Conservation (phyloP, 2,113 vertebrate genomes). For the Pseudorhombus dupliciocellatus region DNA sequence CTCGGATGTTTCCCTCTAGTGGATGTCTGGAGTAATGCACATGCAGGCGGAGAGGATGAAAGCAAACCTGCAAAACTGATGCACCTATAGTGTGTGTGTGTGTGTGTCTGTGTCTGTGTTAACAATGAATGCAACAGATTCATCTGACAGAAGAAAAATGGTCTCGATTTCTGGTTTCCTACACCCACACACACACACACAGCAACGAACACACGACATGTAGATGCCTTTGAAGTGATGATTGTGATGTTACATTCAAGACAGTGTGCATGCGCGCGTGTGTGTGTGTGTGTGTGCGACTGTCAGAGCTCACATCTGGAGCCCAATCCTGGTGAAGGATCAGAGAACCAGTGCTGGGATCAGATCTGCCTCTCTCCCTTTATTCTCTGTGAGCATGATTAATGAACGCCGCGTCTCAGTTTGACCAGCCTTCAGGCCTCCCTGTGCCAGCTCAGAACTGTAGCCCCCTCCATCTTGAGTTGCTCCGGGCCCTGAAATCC, state of each 20-base stretch:
- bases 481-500: slow-evolving; percentile 46
- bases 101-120: background rate
- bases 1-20: slow-evolving; percentile 54
- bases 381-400: slow-evolving; percentile 63
- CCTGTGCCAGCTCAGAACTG: slow-evolving; percentile 33
- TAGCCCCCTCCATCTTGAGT: slow-evolving; percentile 45
- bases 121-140: background rate
- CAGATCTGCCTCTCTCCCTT: slow-evolving; percentile 43
- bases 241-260: slow-evolving; percentile 10
- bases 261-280: slow-evolving; percentile 13
- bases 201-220: background rate
- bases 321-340: slow-evolving; percentile 52
- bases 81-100: background rate
- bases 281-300: slow-evolving; percentile 12
- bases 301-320: slow-evolving; percentile 66
- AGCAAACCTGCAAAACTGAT: background rate
- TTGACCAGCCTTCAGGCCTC: slow-evolving; percentile 55
- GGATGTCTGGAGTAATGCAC: slow-evolving; percentile 40
- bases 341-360: slow-evolving; percentile 51
- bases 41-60: background rate
- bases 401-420: slow-evolving; percentile 62
- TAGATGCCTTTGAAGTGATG: background rate
- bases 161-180: background rate
- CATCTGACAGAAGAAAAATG: background rate
- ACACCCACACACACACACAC: background rate